Conservation (phyloP, 2,888 invertebrate species). For the Lamellibrachia columna region DNA sequence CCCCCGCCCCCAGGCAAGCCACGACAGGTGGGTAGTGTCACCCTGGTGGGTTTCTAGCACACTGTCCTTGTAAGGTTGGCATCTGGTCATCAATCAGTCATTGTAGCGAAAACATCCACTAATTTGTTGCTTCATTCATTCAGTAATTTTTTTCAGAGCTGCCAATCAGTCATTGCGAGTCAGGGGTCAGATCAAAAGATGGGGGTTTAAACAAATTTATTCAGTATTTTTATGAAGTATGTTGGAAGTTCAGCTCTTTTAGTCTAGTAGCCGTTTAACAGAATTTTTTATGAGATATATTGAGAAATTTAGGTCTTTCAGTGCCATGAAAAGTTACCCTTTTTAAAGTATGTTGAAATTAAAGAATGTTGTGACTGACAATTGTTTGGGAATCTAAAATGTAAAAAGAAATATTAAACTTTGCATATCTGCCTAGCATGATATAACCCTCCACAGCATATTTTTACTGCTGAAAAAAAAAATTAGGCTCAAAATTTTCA, state of each 20-base stretch:
- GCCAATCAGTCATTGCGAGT: background rate
- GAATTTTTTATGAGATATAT: no score
- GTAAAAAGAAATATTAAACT: no score
- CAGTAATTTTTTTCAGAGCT: background rate
- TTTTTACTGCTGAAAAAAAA: no score
- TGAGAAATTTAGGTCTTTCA: no score
- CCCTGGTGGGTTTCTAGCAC: background rate
- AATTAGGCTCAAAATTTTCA: background rate
- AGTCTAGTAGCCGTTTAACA: no score
- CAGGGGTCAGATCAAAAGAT: background rate
- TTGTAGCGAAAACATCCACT: background rate
- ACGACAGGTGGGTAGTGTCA: background rate
- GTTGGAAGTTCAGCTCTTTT: background rate
- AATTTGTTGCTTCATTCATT: background rate
- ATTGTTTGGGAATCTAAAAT: no score
- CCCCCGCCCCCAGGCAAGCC: constrained; percentile 2
- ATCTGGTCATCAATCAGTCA: background rate
- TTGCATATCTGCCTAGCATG: no score
- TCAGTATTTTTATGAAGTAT: no score
- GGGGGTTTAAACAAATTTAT: background rate
- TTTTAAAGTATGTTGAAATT: no score
- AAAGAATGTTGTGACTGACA: no score
- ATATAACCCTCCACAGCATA: no score
- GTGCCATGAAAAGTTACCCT: no score
- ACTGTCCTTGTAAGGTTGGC: background rate